A percentile compares a stretch with the other conserved stretches of the same genome.
phyloP scores from a whole-genome alignment of 2,888 invertebrate species.

The Carcina quercana region DNA sequence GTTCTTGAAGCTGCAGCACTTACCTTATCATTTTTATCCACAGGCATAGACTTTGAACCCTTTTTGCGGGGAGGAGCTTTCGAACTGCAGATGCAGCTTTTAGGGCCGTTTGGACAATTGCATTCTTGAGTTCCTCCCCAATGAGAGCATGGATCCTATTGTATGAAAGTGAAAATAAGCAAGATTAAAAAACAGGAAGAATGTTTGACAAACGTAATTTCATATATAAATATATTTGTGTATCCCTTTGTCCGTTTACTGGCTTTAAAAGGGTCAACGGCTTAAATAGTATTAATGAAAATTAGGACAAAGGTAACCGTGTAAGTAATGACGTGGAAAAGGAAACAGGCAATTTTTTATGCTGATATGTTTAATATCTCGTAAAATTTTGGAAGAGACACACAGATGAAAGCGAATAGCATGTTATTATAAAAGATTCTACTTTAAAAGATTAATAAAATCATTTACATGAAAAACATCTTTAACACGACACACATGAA shows the following conservation, averaged over 20 bases:
- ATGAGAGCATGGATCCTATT: conserved; percentile 45
- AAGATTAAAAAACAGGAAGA: neutral
- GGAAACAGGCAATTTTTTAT: too few species aligned
- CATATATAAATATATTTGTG: neutral
- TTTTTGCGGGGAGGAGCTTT: conserved; percentile 31
- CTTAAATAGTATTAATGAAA: too few species aligned
- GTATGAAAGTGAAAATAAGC: neutral
- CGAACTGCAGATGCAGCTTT: conserved; percentile 38
- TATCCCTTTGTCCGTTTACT: conserved; percentile 41
- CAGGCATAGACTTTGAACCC: conserved; percentile 29
- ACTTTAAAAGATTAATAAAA: too few species aligned
- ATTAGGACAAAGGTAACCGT: too few species aligned
- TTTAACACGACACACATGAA: too few species aligned
- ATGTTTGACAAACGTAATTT: neutral
- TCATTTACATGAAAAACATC: too few species aligned
- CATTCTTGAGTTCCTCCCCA: conserved; percentile 51
- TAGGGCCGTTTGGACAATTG: conserved; percentile 53
- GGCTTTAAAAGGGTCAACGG: conserved; percentile 23
- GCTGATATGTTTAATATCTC: too few species aligned
- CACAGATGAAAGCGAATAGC: too few species aligned
- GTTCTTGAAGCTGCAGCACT: too few species aligned
- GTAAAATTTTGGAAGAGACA: too few species aligned
- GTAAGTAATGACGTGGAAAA: too few species aligned
- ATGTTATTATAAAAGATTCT: too few species aligned
- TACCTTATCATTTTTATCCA: conserved; percentile 29